Conservation (phyloP, 2,113 vertebrate genomes). For the Anser brachyrhynchus region DNA sequence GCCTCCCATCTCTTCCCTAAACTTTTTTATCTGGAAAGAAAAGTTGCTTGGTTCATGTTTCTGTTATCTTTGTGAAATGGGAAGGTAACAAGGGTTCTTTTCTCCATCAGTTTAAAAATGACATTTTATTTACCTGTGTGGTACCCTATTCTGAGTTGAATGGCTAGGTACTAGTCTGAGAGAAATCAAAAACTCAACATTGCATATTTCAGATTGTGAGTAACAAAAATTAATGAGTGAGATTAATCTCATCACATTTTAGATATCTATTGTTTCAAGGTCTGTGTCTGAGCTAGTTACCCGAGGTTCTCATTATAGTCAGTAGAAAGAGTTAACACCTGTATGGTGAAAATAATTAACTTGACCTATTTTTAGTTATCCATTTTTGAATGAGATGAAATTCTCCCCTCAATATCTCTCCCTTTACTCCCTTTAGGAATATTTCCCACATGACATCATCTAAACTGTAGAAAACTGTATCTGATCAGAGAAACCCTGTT, state of each 20-base stretch:
- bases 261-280: not conserved
- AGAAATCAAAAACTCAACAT: not conserved
- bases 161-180: not conserved
- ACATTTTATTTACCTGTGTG: not conserved
- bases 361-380: not conserved
- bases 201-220: not conserved
- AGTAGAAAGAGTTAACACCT: not conserved
- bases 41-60: not conserved
- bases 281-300: not conserved
- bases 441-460: not conserved
- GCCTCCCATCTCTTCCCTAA: not conserved
- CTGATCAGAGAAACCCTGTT: not conserved
- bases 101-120: not conserved
- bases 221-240: not conserved
- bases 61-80: not conserved
- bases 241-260: not conserved
- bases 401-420: not conserved
- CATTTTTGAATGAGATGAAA: not conserved
- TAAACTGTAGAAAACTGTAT: not conserved
- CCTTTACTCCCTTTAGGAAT: not conserved
- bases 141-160: not conserved
- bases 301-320: not conserved
- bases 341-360: not conserved
- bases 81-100: not conserved
- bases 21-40: not conserved